Evolutionary conservation across 2,113 vertebrate genomes (phyloP), one percentile per base, ranked within the genome.

Genomic region (Apistogramma diplotaenia): DNA sequence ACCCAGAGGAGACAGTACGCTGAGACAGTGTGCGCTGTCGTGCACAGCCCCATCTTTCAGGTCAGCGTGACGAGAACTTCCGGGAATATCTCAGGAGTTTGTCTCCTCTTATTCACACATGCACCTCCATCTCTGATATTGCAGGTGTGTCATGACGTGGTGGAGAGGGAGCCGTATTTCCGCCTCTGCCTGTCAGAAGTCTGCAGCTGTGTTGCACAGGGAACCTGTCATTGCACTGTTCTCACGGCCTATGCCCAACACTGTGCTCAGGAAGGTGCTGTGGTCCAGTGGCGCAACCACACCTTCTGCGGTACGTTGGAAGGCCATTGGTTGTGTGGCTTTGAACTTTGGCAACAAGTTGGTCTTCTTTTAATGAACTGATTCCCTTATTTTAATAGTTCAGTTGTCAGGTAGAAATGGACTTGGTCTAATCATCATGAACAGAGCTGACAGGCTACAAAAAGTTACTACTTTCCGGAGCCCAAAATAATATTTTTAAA

Each of bases 101-200:
- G 49, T 33, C 3, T 2, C 13, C 23, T 25, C 18, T 53, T 65
- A 13, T 53, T 61, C 51, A 61, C 73, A 43, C 15, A 1, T 59
- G 5, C 29, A 29, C 4, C 12, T n/a, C 3, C 1, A 16, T 49
- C 19, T 27, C 16, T 12, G 1, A 15, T 74, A 13, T n/a, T 46
- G 2, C 55, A 98, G 98, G 77, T 60, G 0, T 98, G 98, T 75
- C 97, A 98, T 2, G 83, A 93, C 3, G 74, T 93, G 1, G 96
- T 98, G 90, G 97, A 97, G 16, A 90, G 91, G 27, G 96, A 96
- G 79, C 94, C 94, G 0, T 91, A 95, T 79, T 90, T 95, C 75
- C 94, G 93, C 10, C 89, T 94, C 8, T 99, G 97, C 84, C 90
- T 96, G 51, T 89, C 76, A 0, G 96, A 96, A 0, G 91, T 95